A percentile compares a stretch with the other conserved stretches of the same genome.
Evolutionary conservation across 1,140 invertebrate genomes (phyloP).

Genomic region (Zaprionus capensis): DNA sequence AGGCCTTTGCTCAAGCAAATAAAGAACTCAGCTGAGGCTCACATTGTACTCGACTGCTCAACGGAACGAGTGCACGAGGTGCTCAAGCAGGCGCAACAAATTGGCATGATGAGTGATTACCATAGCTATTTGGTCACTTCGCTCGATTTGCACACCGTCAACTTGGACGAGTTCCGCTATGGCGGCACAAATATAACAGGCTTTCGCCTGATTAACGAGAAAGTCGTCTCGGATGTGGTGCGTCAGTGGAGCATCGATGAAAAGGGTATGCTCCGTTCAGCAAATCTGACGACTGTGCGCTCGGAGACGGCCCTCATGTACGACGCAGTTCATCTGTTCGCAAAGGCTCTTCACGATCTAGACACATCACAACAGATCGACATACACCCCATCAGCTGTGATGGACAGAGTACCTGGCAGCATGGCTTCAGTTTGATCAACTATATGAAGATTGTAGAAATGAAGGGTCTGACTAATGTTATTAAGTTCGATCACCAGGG

Average conservation of each 20-base stretch:
- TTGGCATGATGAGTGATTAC: slow-evolving; percentile 97
- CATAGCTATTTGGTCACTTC: slow-evolving; percentile 96
- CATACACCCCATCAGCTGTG: slow-evolving; percentile 94
- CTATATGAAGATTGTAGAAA: slow-evolving; percentile 98
- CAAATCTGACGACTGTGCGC: slow-evolving; percentile 86
- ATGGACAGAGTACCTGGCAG: slow-evolving; percentile 95
- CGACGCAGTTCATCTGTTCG: slow-evolving; percentile 96
- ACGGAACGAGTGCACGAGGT: slow-evolving; percentile 93
- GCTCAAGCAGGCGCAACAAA: slow-evolving; percentile 96
- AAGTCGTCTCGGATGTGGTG: slow-evolving; percentile 89
- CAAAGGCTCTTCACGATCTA: slow-evolving; percentile 95
- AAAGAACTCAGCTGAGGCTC: slow-evolving; percentile 94
- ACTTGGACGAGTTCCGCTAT: slow-evolving; percentile 96
- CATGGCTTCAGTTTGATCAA: slow-evolving; percentile 97
- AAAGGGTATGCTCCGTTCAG: slow-evolving; percentile 72
- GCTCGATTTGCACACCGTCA: slow-evolving; percentile 94
- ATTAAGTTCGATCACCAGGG: slow-evolving; percentile 98
- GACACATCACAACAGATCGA: slow-evolving; percentile 95
- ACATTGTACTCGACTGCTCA: slow-evolving; percentile 96
- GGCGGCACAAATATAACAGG: slow-evolving; percentile 97
- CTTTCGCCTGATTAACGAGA: slow-evolving; percentile 88
- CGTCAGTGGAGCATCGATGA: slow-evolving; percentile 88
- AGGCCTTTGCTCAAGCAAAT: slow-evolving; percentile 95
- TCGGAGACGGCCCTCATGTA: slow-evolving; percentile 98
- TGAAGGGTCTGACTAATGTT: slow-evolving; percentile 95